Evolutionary conservation across 2,797 vertebrate species (phyloP).

Genomic region (Dromococcyx pavoninus): DNA sequence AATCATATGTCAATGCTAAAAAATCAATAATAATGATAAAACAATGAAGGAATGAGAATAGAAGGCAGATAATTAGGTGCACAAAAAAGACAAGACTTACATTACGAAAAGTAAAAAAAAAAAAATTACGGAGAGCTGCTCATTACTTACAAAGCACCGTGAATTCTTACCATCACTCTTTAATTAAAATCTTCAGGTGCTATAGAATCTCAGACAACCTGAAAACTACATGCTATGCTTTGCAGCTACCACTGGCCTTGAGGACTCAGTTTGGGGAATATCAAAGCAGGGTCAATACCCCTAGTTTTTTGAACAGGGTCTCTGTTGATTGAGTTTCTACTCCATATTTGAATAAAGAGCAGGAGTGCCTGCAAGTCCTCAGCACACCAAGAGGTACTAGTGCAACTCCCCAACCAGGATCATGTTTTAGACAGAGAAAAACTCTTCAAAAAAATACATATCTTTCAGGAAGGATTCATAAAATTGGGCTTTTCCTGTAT

Average conservation of each 20-base stretch:
- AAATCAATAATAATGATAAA: background rate
- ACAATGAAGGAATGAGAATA: background rate
- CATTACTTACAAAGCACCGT: background rate
- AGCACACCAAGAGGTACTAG: background rate
- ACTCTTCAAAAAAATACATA: fast-evolving
- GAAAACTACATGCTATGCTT: fast-evolving
- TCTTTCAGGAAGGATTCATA: background rate
- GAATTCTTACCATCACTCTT: background rate
- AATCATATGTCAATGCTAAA: background rate
- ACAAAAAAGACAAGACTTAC: background rate
- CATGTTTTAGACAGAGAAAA: background rate
- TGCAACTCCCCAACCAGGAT: background rate
- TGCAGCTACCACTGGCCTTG: background rate
- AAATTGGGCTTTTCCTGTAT: background rate
- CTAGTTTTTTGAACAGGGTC: background rate
- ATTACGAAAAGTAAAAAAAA: background rate
- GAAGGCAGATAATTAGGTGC: background rate
- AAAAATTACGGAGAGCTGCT: background rate
- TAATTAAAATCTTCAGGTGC: background rate
- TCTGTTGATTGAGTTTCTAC: background rate
- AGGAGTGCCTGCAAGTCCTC: background rate
- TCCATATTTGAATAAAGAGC: background rate
- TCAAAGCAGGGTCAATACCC: background rate
- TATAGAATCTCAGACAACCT: background rate
- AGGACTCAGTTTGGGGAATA: background rate